Base-by-base conservation (phyloP, 2,113 vertebrate species). In the Cyphomyrus discorhynchus region DNA sequence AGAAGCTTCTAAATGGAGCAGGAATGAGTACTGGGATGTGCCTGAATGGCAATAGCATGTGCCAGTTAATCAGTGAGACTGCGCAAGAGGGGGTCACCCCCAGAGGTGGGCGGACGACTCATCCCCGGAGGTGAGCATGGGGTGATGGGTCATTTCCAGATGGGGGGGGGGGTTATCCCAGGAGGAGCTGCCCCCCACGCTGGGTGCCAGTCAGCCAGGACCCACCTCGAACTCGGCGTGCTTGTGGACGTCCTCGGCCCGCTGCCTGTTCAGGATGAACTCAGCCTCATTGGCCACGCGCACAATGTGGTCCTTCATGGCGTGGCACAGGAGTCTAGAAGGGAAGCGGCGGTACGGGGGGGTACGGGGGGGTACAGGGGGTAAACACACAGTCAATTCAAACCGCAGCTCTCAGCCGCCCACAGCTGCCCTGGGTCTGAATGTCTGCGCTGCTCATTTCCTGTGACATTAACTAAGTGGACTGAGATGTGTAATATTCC, bases 231-330 rank as follows among this genome's bases (percentile, higher is more conserved):
- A 99, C 92, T 99, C 98, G 0, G 98, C 97, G 0, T 99, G 98
- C 88, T 99, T 99, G 95, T 99, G 98, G 45, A 99, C 98, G 66
- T 99, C 98, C 92, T 99, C 98, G 0, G 98, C 98, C 91, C 98
- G 95, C 95, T 99, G 98, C 91, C 98, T 94, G 94, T 99, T 99
- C 92, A 99, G 96, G 94, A 99, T 99, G 93, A 99, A 99, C 93
- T 99, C 98, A 0, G 98, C 98, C 93, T 99, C 98, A 82, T 99
- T 99, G 90, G 98, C 98, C 2, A 99, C 98, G 35, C 98, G 97
- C 0, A 99, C 98, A 88, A 99, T 99, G 91, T 99, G 98, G 94
- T 99, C 98, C 94, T 99, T 99, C 98, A 99, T 99, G 89, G 98
- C 98, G 84, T 99, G 98, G 93, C 98, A 99, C 24, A 99, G 94